These are phyloP conservation scores for Punctoribates punctum DNA, from an alignment of 2,888 invertebrate genomes.

Conservation along the genomic window DNA sequence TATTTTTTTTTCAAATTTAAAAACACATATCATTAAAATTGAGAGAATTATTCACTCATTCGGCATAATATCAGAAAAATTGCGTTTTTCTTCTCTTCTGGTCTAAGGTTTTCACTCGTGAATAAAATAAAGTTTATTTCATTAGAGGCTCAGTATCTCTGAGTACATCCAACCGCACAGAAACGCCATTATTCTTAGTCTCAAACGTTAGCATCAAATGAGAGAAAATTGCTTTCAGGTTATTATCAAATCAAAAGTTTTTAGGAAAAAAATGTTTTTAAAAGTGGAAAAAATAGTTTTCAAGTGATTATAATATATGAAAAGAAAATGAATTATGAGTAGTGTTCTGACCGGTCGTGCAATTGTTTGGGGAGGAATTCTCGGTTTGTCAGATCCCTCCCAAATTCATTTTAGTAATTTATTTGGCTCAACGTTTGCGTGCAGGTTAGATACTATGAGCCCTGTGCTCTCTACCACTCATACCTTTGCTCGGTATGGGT, in stretches of 20 bases:
- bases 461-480: background rate
- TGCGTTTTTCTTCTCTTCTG: background rate
- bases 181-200: conserved; percentile 28
- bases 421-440: conserved; percentile 11
- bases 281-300: background rate
- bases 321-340: conserved; percentile 24
- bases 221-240: conserved; percentile 27
- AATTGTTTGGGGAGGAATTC: conserved; percentile 21
- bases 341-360: conserved; percentile 10
- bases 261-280: background rate
- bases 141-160: background rate
- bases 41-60: background rate
- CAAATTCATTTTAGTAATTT: conserved; percentile 22
- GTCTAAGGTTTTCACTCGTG: background rate
- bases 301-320: conserved; percentile 12
- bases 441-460: background rate
- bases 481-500: background rate
- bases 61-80: background rate
- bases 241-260: conserved; percentile 18
- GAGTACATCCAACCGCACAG: background rate
- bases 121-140: conserved; percentile 12
- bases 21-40: conserved; percentile 20
- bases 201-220: background rate
- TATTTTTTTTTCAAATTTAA: background rate
- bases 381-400: background rate